Conservation (phyloP, 2,797 vertebrate species). For the Halcyon smyrnensis region DNA sequence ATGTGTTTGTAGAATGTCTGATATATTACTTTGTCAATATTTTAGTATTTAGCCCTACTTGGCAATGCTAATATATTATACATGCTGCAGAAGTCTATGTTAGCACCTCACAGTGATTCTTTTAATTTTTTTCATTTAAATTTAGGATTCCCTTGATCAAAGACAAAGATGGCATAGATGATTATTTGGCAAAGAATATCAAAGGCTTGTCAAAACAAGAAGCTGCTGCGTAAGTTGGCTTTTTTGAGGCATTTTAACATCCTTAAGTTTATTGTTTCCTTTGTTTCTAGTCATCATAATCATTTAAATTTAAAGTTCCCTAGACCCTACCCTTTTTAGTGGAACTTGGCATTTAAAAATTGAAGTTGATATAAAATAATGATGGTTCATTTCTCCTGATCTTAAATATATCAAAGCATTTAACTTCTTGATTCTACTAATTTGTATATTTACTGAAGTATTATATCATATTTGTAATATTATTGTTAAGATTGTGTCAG, state of each 20-base stretch:
- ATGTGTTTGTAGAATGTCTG: constrained; percentile 52
- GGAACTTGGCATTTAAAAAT: constrained; percentile 80
- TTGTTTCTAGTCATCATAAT: constrained; percentile 74
- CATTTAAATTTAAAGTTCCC: constrained; percentile 77
- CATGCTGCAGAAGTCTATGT: constrained; percentile 64
- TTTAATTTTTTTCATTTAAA: constrained; percentile 77
- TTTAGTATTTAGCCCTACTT: constrained; percentile 65
- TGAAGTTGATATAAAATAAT: constrained; percentile 81
- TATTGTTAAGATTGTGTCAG: constrained; percentile 49
- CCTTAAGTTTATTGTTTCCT: constrained; percentile 78
- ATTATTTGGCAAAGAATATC: constrained; percentile 80
- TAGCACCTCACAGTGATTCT: constrained; percentile 63
- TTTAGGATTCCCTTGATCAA: constrained; percentile 83
- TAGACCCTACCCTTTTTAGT: constrained; percentile 65
- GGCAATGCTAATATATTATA: constrained; percentile 52
- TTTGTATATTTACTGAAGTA: constrained; percentile 73
- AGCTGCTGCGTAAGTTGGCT: constrained; percentile 81
- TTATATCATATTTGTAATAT: constrained; percentile 48
- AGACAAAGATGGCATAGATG: constrained; percentile 82
- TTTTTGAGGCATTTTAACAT: constrained; percentile 74
- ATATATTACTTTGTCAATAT: constrained; percentile 50
- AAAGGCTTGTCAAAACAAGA: constrained; percentile 84
- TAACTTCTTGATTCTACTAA: constrained; percentile 67
- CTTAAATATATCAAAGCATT: constrained; percentile 75
- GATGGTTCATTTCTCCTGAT: constrained; percentile 76